Percentiles rank a stretch among this genome's conserved stretches.
These are phyloP conservation scores for Micrastur ruficollis DNA, from an alignment of 2,797 vertebrate genomes.

Conservation along the genomic window DNA sequence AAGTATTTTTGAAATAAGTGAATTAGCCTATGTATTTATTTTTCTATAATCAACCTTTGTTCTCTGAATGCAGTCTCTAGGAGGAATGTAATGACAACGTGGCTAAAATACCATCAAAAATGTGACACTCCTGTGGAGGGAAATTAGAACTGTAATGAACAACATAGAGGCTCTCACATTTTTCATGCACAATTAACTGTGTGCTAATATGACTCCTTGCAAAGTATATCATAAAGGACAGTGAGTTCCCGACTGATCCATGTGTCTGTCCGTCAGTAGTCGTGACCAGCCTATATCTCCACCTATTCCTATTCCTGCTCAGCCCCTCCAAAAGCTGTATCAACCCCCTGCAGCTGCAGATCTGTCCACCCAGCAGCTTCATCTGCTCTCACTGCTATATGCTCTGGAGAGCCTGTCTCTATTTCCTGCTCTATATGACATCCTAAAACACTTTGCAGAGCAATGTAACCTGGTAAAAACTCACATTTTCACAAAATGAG, in stretches of 20 bases:
- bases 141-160: not conserved
- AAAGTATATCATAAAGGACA: not conserved
- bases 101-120: not conserved
- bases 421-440: not conserved
- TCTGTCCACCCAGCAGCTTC: not conserved
- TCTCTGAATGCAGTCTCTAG: not conserved
- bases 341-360: not conserved
- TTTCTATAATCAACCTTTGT: not conserved
- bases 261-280: not conserved
- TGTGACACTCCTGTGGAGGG: not conserved
- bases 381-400: not conserved
- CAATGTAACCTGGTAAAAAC: not conserved
- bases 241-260: not conserved
- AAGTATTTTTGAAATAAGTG: rapidly evolving
- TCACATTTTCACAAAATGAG: not conserved
- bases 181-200: not conserved
- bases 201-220: not conserved
- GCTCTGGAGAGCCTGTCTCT: not conserved
- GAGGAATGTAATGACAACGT: not conserved
- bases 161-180: not conserved
- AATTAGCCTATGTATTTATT: not conserved
- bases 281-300: rapidly evolving
- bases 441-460: not conserved
- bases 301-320: not conserved
- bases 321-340: not conserved